Base-by-base conservation (phyloP, 2,797 vertebrate species). In the Menidia menidia region DNA sequence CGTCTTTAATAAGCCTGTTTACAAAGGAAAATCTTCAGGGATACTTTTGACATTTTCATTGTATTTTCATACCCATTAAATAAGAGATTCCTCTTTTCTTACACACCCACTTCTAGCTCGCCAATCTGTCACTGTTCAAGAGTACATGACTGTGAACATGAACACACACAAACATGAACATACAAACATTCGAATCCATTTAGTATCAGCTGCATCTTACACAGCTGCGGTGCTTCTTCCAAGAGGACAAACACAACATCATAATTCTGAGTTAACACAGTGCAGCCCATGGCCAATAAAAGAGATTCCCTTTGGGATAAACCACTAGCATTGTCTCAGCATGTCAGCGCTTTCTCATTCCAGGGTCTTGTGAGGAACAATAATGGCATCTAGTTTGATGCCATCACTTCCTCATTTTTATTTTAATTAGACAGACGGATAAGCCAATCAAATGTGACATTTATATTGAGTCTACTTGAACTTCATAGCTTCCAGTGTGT, bases 1-100 rank as follows among this genome's bases (percentile, higher is more conserved):
- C 64, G 60, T 81, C 88, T 93, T 91, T 93, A 91, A 91, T 88
- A 93, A 92, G 92, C 88, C 75, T 10, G 94, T 94, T 93, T 94
- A 87, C 92, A 93, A 87, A 14, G 19, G 79, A 85, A 86, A 80
- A 86, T 91, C 92, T 88, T 83, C 66, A 77, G 87, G 90, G 88
- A 87, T 78, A 70, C 72, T 83, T 92, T 86, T 93, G 93, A 93
- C 92, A 88, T 93, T 92, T 94, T 93, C 87, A 93, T 92, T 93
- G 87, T 91, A 87, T 86, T 74, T 71, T 57, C 5, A 90, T 56
- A 71, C 50, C 50, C 62, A 19, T 71, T 63, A 51, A 68, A 77
- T 75, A 65, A 66, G 48, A 64, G 52, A 73, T 4, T 10, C 16
- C 60, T 18, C 60, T 55, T 81, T 53, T 30, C 45, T 1, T 9